Percentiles rank a stretch among this genome's conserved stretches.
phyloP scores from a whole-genome alignment of 2,888 invertebrate species.

The Teinopalpus imperialis region DNA sequence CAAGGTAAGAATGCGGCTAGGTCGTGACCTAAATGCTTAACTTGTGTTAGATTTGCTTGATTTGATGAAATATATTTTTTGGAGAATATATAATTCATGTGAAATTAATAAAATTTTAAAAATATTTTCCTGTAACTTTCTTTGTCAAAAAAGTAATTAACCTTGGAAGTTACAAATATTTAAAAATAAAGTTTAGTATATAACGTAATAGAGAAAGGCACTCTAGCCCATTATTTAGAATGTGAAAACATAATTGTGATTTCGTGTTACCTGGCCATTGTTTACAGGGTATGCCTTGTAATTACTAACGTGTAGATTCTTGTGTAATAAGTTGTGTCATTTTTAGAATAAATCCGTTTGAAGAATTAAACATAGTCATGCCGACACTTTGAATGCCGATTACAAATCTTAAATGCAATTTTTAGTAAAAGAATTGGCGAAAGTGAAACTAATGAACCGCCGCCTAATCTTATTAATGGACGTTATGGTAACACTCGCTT shows the following conservation, averaged over 20 bases:
- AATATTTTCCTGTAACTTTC: no score
- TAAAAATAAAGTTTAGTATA: slow-evolving; percentile 1
- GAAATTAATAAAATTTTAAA: no score
- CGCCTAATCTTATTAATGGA: slow-evolving; percentile 11
- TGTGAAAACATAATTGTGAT: slow-evolving; percentile 23
- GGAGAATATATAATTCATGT: no score
- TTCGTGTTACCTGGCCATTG: slow-evolving; percentile 18
- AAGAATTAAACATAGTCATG: background rate
- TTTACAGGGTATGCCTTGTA: slow-evolving; percentile 12
- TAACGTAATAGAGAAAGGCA: slow-evolving; percentile 21
- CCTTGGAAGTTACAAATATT: no score
- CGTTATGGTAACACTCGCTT: slow-evolving; percentile 10
- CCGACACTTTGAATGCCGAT: background rate
- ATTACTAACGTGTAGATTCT: slow-evolving; percentile 9
- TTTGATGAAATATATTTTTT: no score
- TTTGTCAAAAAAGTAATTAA: no score
- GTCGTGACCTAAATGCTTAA: slow-evolving; percentile 38
- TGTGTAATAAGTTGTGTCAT: slow-evolving; percentile 19
- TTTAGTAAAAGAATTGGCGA: slow-evolving; percentile 11
- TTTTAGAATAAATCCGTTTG: slow-evolving; percentile 4
- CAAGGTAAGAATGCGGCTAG: slow-evolving; percentile 38
- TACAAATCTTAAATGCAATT: background rate
- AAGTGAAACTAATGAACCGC: slow-evolving; percentile 25
- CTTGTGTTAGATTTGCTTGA: slow-evolving; percentile 23
- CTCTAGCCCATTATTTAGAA: slow-evolving; percentile 9